Conservation (phyloP, 2,113 vertebrate genomes). For the Pollimyrus isidori region DNA sequence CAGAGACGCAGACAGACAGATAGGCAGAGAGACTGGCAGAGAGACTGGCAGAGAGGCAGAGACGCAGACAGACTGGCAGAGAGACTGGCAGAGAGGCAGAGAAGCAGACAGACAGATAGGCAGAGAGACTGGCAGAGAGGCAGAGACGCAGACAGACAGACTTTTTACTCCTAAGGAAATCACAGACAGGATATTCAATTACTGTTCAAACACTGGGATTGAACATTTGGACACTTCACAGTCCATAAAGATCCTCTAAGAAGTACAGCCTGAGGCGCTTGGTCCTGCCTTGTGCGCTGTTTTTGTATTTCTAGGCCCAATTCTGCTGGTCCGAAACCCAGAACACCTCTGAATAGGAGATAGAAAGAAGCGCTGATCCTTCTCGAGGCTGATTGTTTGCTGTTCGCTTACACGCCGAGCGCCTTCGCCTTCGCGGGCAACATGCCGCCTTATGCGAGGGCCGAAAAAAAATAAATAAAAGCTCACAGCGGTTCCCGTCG, state of each 20-base stretch:
- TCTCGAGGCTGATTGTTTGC: slow-evolving; percentile 46
- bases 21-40: no score
- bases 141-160: no score
- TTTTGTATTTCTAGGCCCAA: background rate
- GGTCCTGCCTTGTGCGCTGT: background rate
- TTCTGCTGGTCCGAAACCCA: background rate
- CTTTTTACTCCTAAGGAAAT: no score
- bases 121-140: no score
- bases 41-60: background rate
- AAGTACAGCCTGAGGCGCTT: background rate
- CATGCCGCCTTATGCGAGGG: background rate
- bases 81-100: no score
- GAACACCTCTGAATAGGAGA: slow-evolving; percentile 19
- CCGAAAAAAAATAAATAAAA: background rate
- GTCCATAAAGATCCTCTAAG: background rate
- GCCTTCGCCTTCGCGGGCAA: slow-evolving; percentile 21
- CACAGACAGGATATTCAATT: background rate
- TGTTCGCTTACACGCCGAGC: slow-evolving; percentile 39
- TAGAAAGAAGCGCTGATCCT: slow-evolving; percentile 29
- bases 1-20: background rate
- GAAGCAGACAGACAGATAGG: no score
- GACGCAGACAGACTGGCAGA: background rate
- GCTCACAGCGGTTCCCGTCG: no score
- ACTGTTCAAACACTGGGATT: background rate
- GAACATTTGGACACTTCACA: background rate